Percentiles rank a stretch among this genome's conserved stretches.
These are phyloP conservation scores for Morbakka virulenta DNA, from an alignment of 30 jellyfish, hydroid and myxozoan genomes.

Conservation along the genomic window DNA sequence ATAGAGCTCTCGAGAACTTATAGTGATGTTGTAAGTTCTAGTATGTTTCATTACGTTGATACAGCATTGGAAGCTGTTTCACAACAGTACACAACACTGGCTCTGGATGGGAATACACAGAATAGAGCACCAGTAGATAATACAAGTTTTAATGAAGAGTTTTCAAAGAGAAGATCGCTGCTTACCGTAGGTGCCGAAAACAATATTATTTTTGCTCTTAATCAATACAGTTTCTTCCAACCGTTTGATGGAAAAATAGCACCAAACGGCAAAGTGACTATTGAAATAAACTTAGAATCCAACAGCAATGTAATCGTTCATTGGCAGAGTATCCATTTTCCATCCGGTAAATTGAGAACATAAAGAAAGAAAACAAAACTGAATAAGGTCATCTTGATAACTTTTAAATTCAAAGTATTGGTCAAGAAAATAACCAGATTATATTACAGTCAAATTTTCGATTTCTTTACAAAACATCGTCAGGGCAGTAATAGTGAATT, in stretches of 20 bases:
- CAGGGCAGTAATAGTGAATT: no score
- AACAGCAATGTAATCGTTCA: conserved; percentile 13
- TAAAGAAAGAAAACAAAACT: no score
- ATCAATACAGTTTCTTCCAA: conserved; percentile 10
- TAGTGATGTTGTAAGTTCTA: conserved; percentile 7
- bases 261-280: conserved; percentile 12
- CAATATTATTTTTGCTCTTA: conserved; percentile 7
- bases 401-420: no score
- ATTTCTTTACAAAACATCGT: no score
- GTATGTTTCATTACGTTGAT: conserved; percentile 28
- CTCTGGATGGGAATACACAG: no score
- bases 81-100: neutral
- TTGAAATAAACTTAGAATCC: conserved; percentile 1
- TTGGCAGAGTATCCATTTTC: no score
- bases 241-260: conserved; percentile 14
- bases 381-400: no score
- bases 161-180: conserved; percentile 33
- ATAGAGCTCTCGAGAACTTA: conserved; percentile 9
- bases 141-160: conserved; percentile 6
- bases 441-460: no score
- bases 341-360: no score
- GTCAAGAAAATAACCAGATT: no score
- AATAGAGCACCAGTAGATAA: neutral
- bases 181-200: conserved; percentile 11
- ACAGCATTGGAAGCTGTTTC: conserved; percentile 5